phyloP scores from a whole-genome alignment of 1,140 invertebrate species.

The Drosophila aff. region DNA sequence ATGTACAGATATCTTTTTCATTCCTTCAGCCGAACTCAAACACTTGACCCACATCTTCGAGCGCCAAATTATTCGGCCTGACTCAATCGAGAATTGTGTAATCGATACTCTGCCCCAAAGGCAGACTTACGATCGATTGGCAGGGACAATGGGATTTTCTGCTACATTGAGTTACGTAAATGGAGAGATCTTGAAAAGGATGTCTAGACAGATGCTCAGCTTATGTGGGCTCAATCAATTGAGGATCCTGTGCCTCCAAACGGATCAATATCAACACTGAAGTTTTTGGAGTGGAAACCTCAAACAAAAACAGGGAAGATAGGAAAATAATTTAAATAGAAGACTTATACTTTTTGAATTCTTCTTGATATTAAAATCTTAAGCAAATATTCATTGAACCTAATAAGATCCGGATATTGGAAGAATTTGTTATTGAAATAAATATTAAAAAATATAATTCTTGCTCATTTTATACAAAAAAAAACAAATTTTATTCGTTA shows the following conservation, averaged over 20 bases:
- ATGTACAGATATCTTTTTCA: not conserved
- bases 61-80: conserved; percentile 20
- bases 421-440: too few species aligned
- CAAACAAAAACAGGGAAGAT: conserved; percentile 17
- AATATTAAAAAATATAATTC: too few species aligned
- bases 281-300: conserved; percentile 26
- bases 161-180: conserved; percentile 66
- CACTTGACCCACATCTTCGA: conserved; percentile 72
- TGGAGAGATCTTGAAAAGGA: conserved; percentile 48
- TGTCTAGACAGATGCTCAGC: conserved; percentile 54
- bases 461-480: too few species aligned
- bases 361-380: not conserved
- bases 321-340: not conserved
- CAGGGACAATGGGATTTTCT: conserved; percentile 53
- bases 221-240: conserved; percentile 65
- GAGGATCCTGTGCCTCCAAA: conserved; percentile 19
- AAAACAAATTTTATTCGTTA: too few species aligned
- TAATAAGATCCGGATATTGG: not conserved
- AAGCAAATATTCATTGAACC: not conserved
- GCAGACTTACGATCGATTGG: conserved; percentile 40
- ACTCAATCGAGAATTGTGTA: conserved; percentile 53
- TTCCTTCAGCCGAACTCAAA: conserved; percentile 15
- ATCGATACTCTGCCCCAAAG: conserved; percentile 60
- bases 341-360: not conserved
- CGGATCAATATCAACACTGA: conserved; percentile 45